These are phyloP conservation scores for Erebia ligea DNA, from an alignment of 2,888 invertebrate species.

Conservation along the genomic window DNA sequence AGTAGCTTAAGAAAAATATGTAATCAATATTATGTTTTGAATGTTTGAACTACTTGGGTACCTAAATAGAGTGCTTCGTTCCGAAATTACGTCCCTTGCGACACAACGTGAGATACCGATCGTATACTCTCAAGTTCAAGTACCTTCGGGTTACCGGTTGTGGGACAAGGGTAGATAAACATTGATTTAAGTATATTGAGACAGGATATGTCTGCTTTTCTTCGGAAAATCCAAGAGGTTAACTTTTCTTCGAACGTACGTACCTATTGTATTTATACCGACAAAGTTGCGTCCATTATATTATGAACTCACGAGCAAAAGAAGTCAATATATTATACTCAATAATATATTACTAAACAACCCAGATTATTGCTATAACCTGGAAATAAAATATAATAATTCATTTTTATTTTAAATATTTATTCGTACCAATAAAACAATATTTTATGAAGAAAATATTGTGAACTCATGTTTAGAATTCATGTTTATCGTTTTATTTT, in stretches of 20 bases:
- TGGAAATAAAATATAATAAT: no score
- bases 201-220: not conserved
- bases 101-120: not conserved
- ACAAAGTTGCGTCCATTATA: not conserved
- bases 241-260: not conserved
- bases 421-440: no score
- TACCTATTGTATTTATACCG: not conserved
- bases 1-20: no score
- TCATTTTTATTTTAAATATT: no score
- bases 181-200: not conserved
- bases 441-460: no score
- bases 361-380: no score
- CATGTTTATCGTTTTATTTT: not conserved
- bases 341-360: no score
- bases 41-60: not conserved
- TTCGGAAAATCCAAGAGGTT: not conserved
- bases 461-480: no score
- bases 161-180: not conserved
- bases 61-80: not conserved
- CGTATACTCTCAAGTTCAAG: slow-evolving; percentile 1
- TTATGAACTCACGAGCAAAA: not conserved
- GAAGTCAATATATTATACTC: no score
- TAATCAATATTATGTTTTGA: no score
- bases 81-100: not conserved
- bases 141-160: not conserved